phyloP scores from a whole-genome alignment of 2,113 vertebrate species.

The Cyphomyrus plagiostoma region DNA sequence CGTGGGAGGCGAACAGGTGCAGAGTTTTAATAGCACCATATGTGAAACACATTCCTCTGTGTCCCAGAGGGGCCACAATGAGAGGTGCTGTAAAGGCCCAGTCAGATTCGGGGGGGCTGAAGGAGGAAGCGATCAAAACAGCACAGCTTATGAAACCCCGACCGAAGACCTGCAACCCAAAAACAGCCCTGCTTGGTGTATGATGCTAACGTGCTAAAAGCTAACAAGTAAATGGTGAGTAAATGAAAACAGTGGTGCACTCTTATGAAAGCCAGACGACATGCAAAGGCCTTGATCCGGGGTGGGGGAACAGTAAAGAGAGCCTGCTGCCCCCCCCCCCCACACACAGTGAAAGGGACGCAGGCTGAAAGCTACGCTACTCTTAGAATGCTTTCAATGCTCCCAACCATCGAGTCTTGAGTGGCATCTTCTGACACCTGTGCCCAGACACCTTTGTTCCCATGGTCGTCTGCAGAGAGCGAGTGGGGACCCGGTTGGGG shows the following conservation, averaged over 20 bases:
- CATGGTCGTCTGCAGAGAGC: conserved; percentile 34
- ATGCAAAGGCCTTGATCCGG: not conserved
- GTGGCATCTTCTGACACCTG: conserved; percentile 56
- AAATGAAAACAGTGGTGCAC: not conserved
- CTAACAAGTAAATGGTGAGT: not conserved
- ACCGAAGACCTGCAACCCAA: not conserved
- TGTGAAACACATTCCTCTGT: conserved; percentile 34
- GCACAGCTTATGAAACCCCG: not conserved
- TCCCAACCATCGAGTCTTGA: conserved; percentile 33
- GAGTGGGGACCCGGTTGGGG: conserved; percentile 16
- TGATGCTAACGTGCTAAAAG: not conserved
- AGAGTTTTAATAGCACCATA: conserved; percentile 30
- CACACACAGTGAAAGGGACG: not conserved
- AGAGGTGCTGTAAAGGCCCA: conserved; percentile 12
- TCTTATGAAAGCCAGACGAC: not conserved
- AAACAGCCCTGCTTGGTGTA: not conserved
- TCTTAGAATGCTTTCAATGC: conserved; percentile 33
- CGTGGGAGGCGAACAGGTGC: conserved; percentile 54
- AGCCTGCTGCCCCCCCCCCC: not conserved
- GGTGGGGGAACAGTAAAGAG: not conserved
- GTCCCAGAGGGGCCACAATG: conserved; percentile 22
- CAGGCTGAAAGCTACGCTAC: conserved; percentile 28
- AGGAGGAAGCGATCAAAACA: conserved; percentile 22
- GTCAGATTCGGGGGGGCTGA: conserved; percentile 20
- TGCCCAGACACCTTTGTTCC: conserved; percentile 46